Base-by-base conservation (phyloP, 2,888 invertebrate species). In the Maniola hyperantus region DNA sequence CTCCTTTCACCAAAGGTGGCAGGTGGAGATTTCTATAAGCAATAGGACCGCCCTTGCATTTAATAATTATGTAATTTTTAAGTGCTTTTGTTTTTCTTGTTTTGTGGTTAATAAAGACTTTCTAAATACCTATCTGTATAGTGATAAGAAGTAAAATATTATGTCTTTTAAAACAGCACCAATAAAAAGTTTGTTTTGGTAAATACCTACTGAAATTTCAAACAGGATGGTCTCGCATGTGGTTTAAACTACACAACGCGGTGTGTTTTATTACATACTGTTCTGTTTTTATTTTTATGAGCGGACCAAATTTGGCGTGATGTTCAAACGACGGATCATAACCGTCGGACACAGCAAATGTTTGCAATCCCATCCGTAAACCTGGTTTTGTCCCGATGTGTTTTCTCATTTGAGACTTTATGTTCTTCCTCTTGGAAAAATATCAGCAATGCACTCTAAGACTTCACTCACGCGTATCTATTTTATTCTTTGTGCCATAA, bases 271-370 rank as follows among this genome's bases (percentile, higher is more conserved):
- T 82, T 77, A 77, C 78, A 81, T 82, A 82, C 81, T 81, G 83
- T 80, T 87, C 76, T 76, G 79, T 79, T 80, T 87, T 88, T 89
- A 88, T 85, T 89, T 89, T 90, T 90, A 89, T 84, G 85, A 79
- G 81, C 80, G 83, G 79, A 84, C 85, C 84, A 88, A 89, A 89
- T 89, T 89, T 87, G 83, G 88, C 83, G 85, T 87, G 87, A 85
- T 84, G 84, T 82, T 87, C 83, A 85, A 89, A 90, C 84, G 84
- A 83, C 82, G 80, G 84, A 87, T 87, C 88, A 89, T 89, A 89
- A 88, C 89, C 85, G 83, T 89, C 83, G 89, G 88, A 85, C 85
- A 84, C 83, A 86, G 83, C 84, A 84, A 90, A 87, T 87, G 85
- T 87, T 88, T 85, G 88, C 85, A 83, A 84, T 83, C 81, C 85